Conservation (phyloP, 2,797 vertebrate genomes). For the Poeciliopsis presidionis region DNA sequence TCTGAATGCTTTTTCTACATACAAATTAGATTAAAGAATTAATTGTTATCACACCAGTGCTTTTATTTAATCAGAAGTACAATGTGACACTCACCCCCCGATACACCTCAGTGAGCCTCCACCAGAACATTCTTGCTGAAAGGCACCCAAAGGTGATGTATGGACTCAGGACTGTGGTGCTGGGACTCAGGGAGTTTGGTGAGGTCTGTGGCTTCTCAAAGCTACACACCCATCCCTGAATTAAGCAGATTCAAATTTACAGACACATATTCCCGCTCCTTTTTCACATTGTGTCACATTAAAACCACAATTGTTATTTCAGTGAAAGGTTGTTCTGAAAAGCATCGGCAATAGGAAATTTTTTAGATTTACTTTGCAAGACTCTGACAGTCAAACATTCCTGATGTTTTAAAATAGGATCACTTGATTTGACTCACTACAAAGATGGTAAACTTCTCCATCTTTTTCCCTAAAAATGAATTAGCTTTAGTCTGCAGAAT, state of each 20-base stretch:
- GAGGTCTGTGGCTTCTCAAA: slow-evolving; percentile 84
- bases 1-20: slow-evolving; percentile 80
- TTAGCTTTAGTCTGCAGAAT: background rate
- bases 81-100: slow-evolving; percentile 66
- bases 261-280: background rate
- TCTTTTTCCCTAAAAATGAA: background rate
- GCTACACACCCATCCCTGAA: slow-evolving; percentile 79
- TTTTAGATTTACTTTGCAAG: background rate
- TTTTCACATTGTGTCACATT: background rate
- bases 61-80: background rate
- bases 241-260: background rate
- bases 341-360: background rate
- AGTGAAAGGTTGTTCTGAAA: background rate
- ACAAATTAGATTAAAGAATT: slow-evolving; percentile 1
- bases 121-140: slow-evolving; percentile 84
- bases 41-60: background rate
- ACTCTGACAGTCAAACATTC: background rate
- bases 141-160: slow-evolving; percentile 82
- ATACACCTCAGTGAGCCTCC: slow-evolving; percentile 77
- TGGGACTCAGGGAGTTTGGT: slow-evolving; percentile 81
- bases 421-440: background rate
- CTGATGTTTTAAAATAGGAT: background rate
- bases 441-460: background rate
- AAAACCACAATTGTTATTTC: background rate
- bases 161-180: slow-evolving; percentile 85